Conservation (phyloP, 53 echinoderm and acorn worm species). For the Stichopus horrens region DNA sequence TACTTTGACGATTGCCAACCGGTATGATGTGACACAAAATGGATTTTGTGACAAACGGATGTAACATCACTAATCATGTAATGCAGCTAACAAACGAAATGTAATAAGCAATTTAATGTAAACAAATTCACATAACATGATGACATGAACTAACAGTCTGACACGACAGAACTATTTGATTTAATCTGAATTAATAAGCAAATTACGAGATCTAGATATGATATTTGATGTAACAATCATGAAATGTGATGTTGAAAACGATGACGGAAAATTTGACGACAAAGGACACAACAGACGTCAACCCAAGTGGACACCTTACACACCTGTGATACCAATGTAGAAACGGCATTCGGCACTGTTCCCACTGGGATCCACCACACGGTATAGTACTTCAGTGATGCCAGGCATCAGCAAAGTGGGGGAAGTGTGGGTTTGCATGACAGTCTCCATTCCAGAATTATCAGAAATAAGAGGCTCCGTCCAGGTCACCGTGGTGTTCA, state of each 20-base stretch:
- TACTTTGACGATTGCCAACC: no score
- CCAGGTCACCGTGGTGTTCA: slow-evolving; percentile 29
- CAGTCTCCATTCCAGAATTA: not conserved
- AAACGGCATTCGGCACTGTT: slow-evolving; percentile 43
- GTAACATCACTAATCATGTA: no score
- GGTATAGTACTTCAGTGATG: slow-evolving; percentile 35
- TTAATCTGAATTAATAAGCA: no score
- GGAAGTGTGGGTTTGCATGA: not conserved
- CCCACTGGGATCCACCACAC: slow-evolving; percentile 47
- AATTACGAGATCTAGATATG: no score
- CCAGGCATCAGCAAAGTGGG: slow-evolving; percentile 10
- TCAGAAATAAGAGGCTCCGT: slow-evolving; percentile 37
- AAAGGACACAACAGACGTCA: not conserved
- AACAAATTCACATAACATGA: no score
- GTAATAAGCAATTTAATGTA: no score
- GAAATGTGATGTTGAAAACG: not conserved
- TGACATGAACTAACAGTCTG: no score
- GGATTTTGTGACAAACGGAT: no score
- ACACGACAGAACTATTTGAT: no score
- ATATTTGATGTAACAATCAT: no score
- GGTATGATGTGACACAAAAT: no score
- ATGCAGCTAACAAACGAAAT: no score
- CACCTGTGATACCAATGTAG: slow-evolving; percentile 26
- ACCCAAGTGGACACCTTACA: not conserved
- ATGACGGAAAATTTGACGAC: not conserved